Conservation (phyloP, 2,113 vertebrate species). For the Neodon shergylaensis region DNA sequence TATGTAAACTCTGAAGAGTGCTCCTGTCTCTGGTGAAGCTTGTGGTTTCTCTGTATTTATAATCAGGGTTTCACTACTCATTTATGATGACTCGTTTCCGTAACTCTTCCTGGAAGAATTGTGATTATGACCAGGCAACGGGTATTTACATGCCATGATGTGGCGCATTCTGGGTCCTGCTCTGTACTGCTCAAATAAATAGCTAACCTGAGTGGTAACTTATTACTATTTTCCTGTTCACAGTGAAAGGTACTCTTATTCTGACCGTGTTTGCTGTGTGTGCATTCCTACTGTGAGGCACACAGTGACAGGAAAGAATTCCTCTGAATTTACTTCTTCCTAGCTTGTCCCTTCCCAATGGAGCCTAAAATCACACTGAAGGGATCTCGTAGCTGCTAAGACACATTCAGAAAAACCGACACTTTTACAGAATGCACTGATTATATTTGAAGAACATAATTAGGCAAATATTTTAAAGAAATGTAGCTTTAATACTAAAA, state of each 20-base stretch:
- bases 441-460: constrained; percentile 55
- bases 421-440: not conserved
- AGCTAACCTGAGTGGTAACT: not conserved
- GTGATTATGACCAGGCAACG: not conserved
- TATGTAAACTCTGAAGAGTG: not conserved
- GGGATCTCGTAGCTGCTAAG: not conserved
- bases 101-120: not conserved
- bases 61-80: not conserved
- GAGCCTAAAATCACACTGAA: not conserved
- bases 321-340: not conserved
- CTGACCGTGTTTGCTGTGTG: not conserved
- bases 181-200: not conserved
- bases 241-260: not conserved
- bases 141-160: not conserved
- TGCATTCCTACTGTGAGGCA: not conserved
- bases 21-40: not conserved
- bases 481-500: not conserved
- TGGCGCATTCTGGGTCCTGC: not conserved
- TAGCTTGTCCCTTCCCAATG: not conserved
- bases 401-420: not conserved
- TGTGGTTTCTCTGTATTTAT: not conserved
- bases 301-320: not conserved
- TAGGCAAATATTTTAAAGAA: constrained; percentile 16
- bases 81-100: constrained; percentile 9
- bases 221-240: not conserved